Evolutionary conservation across 2,113 vertebrate genomes (phyloP), one percentile per base, ranked within the genome.

Genomic region (Lepus americanus): DNA sequence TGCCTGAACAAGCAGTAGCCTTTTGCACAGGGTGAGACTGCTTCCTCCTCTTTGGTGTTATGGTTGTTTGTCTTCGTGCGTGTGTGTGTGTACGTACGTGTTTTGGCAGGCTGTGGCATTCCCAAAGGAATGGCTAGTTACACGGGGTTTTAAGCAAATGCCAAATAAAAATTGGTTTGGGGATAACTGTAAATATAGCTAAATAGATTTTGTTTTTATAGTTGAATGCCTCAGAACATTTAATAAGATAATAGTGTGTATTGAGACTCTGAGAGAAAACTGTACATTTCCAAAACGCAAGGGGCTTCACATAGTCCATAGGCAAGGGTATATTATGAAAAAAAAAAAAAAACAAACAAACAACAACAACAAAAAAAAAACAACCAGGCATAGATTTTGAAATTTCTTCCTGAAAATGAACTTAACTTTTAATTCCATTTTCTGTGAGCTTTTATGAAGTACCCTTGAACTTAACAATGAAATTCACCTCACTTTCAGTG

Each of bases 261-360:
- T 72, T 85, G 67, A 51, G 70, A 91, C 59, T 88, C 31, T 88
- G 55, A 78, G 81, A 27, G 55, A 82, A 92, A 67, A 59, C n/a
- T 31, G 6, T 16, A 0, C 72, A 92, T 88, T 72, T 49, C 17
- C 55, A 59, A 19, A 59, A 59, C 19, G 55, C 55, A 59, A 59
- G 55, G 55, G 55, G 55, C 55, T 59, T 59, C 12, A 59, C 12
- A 59, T 59, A 59, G 12, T 59, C 55, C 17, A 16, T 59, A 5
- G 55, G 14, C 14, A 59, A 59, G 17, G 55, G 55, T 14, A 6
- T 59, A 19, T 59, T 19, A 59, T 59, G 55, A 59, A 14, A 59
- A 14, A 17, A 19, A 59, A 5, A 55, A 55, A 36, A 36, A 36
- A 36, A 36, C n/a, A n/a, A n/a, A n/a, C n/a, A n/a, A n/a, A n/a